Base-by-base conservation (phyloP, 2,888 invertebrate species). In the Euphydryas editha region DNA sequence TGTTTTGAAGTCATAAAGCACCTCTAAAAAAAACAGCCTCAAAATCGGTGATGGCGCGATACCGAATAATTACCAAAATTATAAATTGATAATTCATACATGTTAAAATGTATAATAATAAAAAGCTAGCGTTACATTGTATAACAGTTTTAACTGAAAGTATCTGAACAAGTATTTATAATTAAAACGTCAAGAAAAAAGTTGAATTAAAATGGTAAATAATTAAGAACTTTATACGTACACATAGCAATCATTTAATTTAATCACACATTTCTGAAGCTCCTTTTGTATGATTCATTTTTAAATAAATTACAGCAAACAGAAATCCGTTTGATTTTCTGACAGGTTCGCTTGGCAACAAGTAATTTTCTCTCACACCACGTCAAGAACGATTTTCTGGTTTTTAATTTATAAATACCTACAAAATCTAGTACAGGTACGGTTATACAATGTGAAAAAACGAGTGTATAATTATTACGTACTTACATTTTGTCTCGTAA, bases 291-390 rank as follows among this genome's bases (percentile, higher is more conserved):
- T 56, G 65, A 56, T 56, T 39, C 59, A 44, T 46, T 55, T 55
- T 24, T 7, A 57, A 65, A 30, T 18, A 57, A 65, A 65, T 61
- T 51, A 65, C 56, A 20, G 49, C 37, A 60, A 47, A 55, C 46
- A 51, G 30, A 42, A 18, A 15, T 21, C 30, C 49, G 17, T 66
- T 54, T 11, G 58, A 24, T 62, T 24, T 42, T 47, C 44, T 46
- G 54, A 51, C 37, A 24, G 37, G 36, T 42, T 58, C 58, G 44
- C 67, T 62, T 51, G 62, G 61, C 67, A 67, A 67, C 64, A 64
- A 51, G 67, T 55, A 65, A 70, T 70, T 70, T 70, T 64, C 64
- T 47, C 61, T 62, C 49, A 37, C 60, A 59, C 49, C 47, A 55
- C 57, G 64, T 64, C 62, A 37, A 65, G 44, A 65, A 39, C 59